These are phyloP conservation scores for Aphidius ervi DNA, from an alignment of 1,140 invertebrate genomes.

Conservation along the genomic window DNA sequence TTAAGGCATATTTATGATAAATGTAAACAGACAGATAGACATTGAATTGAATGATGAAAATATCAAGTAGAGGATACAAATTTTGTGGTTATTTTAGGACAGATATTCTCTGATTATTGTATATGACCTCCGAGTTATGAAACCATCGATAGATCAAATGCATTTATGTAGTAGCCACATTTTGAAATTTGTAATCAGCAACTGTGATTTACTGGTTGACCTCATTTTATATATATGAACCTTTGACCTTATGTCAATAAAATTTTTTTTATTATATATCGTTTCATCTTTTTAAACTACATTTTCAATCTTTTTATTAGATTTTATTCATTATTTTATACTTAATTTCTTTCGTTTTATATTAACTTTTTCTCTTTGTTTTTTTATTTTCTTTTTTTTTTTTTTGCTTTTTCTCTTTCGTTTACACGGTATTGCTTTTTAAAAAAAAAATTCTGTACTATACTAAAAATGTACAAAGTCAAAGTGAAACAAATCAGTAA, in stretches of 20 bases:
- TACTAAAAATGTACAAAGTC: too few species aligned
- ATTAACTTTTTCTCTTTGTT: too few species aligned
- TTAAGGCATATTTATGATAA: neutral
- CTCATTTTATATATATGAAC: slow-evolving; percentile 27
- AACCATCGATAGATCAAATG: slow-evolving; percentile 42
- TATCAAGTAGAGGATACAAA: neutral
- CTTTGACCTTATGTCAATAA: neutral
- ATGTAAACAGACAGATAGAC: slow-evolving; percentile 1
- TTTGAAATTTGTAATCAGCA: slow-evolving; percentile 49
- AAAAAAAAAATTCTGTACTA: too few species aligned
- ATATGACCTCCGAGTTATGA: slow-evolving; percentile 38
- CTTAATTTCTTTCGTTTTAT: too few species aligned
- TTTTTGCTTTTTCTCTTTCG: too few species aligned
- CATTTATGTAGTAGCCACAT: slow-evolving; percentile 39
- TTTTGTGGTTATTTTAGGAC: too few species aligned
- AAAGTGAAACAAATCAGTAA: too few species aligned
- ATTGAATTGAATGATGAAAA: neutral
- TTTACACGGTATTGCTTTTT: too few species aligned
- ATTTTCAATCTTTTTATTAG: too few species aligned
- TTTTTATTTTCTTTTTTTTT: too few species aligned
- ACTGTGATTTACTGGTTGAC: slow-evolving; percentile 40
- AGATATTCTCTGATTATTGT: slow-evolving; percentile 11
- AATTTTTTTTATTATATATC: neutral
- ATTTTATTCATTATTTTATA: too few species aligned
- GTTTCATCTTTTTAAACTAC: too few species aligned